Evolutionary conservation across 2,888 invertebrate species (phyloP), one percentile per base, ranked within the genome.

Genomic region (Agrenia bidenticulata): DNA sequence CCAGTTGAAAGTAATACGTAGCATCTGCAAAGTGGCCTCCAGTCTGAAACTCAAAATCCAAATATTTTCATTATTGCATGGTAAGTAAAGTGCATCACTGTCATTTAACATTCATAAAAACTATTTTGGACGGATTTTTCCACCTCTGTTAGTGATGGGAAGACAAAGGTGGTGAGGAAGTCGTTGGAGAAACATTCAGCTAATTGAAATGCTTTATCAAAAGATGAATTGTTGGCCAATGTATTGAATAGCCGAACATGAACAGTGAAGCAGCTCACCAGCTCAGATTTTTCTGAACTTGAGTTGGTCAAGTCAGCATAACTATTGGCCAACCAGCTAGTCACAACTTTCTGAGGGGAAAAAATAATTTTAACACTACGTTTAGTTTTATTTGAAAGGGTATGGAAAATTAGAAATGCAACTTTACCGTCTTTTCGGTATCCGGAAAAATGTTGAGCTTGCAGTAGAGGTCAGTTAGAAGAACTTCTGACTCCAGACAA

Each of bases 1-100:
- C 66, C 7, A 70, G 59, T 70, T 73, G 71, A 24, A 76, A 66
- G 56, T 72, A 74, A 37, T 66, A 66, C 1, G 73, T 74, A 13
- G 70, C 67, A 2, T 72, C 69, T 26, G 67, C 66, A 1, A 67
- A 66, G 45, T 67, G 69, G 21, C 73, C 73, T 42, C 66, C 53
- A 2, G 57, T 54, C 64, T 68, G 56, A 19, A 13, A 45, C 24
- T 11, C 39, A 50, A 37, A 54, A 50, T 41, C n/a, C 4, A 17
- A 32, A 32, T 32, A 32, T 32, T 32, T 32, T 32, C n/a, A 32
- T 32, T 32, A 32, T 32, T 32, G 4, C n/a, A 39, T 15, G 9
- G 39, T 39, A 15, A 39, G 39, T 11, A 11, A 9, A 9, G 39
- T 39, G 9, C 9, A 15, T 9, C 9, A 39, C 15, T 39, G 9